Percentiles rank a stretch among this genome's conserved stretches.
These are phyloP conservation scores for Fulica atra DNA, from an alignment of 2,113 vertebrate genomes.

Conservation along the genomic window DNA sequence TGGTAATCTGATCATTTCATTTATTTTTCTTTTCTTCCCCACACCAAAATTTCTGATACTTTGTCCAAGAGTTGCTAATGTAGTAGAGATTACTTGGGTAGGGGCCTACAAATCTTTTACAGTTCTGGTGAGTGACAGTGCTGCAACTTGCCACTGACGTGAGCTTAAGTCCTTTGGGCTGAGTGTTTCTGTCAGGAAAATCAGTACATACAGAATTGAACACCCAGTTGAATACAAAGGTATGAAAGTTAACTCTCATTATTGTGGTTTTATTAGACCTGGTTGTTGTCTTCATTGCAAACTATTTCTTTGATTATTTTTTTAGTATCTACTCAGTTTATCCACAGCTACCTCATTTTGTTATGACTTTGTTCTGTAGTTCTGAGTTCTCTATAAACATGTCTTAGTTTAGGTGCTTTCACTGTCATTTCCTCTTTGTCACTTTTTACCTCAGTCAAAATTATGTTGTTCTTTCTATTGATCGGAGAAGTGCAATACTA, in stretches of 20 bases:
- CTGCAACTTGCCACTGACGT: neutral
- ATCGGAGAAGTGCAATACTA: rapidly evolving
- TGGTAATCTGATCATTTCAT: neutral
- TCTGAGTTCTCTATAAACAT: neutral
- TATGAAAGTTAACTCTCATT: neutral
- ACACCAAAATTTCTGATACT: neutral
- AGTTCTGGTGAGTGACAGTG: neutral
- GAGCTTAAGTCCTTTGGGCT: neutral
- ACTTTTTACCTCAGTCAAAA: neutral
- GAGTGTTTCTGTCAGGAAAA: neutral
- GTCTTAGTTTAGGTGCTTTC: neutral
- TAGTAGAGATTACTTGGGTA: neutral
- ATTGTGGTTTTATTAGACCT: neutral
- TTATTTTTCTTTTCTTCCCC: neutral
- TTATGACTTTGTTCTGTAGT: neutral
- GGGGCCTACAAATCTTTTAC: neutral
- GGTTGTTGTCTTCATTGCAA: neutral
- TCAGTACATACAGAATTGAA: neutral
- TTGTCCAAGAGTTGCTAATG: neutral
- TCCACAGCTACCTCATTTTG: neutral
- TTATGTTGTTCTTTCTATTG: neutral
- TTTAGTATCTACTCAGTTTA: neutral
- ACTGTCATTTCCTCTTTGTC: neutral
- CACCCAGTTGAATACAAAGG: neutral
- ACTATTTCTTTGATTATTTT: neutral